These are phyloP conservation scores for Sycophila texana DNA, from an alignment of 2,888 invertebrate genomes.

Conservation along the genomic window DNA sequence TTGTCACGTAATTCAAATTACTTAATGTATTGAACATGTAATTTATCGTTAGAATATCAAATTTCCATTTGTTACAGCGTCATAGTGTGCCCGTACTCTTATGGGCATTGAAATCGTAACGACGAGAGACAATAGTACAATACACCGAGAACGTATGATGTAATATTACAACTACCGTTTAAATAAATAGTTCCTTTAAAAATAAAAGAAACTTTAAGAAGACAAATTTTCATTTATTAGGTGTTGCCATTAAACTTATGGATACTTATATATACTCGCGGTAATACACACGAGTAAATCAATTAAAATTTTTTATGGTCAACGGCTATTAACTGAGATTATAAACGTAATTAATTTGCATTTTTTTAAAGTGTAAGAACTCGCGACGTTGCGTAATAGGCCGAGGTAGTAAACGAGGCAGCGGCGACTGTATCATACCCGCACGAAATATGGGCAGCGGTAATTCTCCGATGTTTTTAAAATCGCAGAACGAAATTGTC, in stretches of 20 bases:
- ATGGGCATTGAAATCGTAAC: too few relatives aligned
- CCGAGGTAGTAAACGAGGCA: constrained; percentile 17
- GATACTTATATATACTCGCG: too few relatives aligned
- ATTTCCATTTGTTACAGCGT: neutral
- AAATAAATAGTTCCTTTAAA: too few relatives aligned
- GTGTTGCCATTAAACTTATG: too few relatives aligned
- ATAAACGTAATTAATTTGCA: constrained; percentile 6
- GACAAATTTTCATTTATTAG: too few relatives aligned
- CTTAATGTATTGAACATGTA: neutral
- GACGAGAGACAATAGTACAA: too few relatives aligned
- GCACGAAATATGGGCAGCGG: neutral
- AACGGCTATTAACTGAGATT: neutral
- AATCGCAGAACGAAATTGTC: neutral
- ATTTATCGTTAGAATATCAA: neutral
- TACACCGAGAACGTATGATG: too few relatives aligned
- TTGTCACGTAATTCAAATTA: neutral
- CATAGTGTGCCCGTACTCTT: too few relatives aligned
- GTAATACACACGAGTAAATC: too few relatives aligned
- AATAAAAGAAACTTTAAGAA: too few relatives aligned
- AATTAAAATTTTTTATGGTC: too few relatives aligned
- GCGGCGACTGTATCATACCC: neutral
- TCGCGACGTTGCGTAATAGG: neutral
- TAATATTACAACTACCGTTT: too few relatives aligned
- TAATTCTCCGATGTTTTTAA: neutral
- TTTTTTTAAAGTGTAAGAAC: neutral